phyloP scores from a whole-genome alignment of 1,140 invertebrate genomes.

The Venturia canescens region DNA sequence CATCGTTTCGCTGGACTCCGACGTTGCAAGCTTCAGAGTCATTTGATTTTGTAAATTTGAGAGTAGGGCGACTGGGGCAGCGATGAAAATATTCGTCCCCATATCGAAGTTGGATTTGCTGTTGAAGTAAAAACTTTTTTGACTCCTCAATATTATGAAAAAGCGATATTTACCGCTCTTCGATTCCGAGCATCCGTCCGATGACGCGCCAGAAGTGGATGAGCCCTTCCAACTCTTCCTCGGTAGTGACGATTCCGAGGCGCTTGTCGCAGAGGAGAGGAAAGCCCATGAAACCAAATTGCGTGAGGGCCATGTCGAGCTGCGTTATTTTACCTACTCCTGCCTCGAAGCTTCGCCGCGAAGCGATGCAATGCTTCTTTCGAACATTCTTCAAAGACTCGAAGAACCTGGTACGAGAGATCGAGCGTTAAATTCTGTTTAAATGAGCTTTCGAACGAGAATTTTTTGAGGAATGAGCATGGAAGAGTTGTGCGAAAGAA shows the following conservation, averaged over 20 bases:
- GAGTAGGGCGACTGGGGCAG: no score
- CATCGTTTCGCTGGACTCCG: no score
- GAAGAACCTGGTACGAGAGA: slow-evolving; percentile 67
- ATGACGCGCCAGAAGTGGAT: slow-evolving; percentile 91
- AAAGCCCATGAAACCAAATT: slow-evolving; percentile 92
- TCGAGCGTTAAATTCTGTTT: not conserved
- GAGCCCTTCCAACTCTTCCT: slow-evolving; percentile 84
- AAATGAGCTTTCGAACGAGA: no score
- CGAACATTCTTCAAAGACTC: slow-evolving; percentile 83
- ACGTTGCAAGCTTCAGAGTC: no score
- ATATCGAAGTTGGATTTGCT: no score
- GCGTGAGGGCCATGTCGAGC: slow-evolving; percentile 89
- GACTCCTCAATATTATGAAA: no score
- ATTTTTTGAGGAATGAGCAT: no score
- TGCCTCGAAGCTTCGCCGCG: slow-evolving; percentile 71
- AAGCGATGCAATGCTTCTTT: slow-evolving; percentile 81
- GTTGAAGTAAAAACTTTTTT: no score
- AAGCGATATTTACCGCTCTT: slow-evolving; percentile 83
- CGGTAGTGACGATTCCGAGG: slow-evolving; percentile 79
- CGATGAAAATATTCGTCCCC: no score
- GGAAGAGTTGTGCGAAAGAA: no score
- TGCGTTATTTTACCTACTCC: slow-evolving; percentile 79
- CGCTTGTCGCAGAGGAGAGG: slow-evolving; percentile 81
- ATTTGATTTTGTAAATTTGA: no score
- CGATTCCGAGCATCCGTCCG: slow-evolving; percentile 87